phyloP scores from a whole-genome alignment of 2,888 invertebrate genomes.

The Latheticus oryzae region DNA sequence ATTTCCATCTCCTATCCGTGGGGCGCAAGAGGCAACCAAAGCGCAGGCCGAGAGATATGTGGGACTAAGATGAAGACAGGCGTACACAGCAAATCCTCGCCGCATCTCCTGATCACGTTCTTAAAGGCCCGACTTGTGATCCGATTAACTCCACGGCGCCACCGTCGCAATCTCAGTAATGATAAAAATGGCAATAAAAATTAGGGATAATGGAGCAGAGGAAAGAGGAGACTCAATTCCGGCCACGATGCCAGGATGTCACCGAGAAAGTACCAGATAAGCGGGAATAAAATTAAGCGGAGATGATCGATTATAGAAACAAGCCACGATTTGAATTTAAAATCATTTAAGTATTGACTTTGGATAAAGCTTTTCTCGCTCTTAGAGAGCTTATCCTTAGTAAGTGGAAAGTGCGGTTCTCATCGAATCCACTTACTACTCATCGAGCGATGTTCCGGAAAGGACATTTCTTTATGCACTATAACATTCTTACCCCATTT shows the following conservation, averaged over 20 bases:
- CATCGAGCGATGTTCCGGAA: constrained; percentile 33
- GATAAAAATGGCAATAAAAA: constrained; percentile 67
- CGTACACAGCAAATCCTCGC: constrained; percentile 62
- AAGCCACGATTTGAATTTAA: constrained; percentile 64
- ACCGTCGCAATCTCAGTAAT: constrained; percentile 66
- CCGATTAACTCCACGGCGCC: constrained; percentile 65
- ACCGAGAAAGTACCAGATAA: constrained; percentile 54
- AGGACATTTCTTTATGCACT: constrained; percentile 39
- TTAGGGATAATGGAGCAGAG: constrained; percentile 64
- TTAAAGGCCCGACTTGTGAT: constrained; percentile 65
- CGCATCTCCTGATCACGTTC: constrained; percentile 65
- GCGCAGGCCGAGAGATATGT: constrained; percentile 56
- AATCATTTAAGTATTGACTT: constrained; percentile 62
- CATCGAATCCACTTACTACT: constrained; percentile 59
- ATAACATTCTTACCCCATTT: constrained; percentile 41
- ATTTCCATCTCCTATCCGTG: constrained; percentile 60
- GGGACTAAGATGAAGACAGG: constrained; percentile 61
- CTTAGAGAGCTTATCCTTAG: constrained; percentile 59
- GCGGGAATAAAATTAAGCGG: constrained; percentile 74
- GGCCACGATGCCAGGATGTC: constrained; percentile 51
- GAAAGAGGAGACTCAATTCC: constrained; percentile 49
- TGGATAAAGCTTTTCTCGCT: constrained; percentile 59
- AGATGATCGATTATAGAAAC: constrained; percentile 73
- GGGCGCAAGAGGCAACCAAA: constrained; percentile 44
- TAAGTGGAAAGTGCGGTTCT: constrained; percentile 63